Conservation (phyloP, 35 echinoderm and acorn worm genomes). For the Ophiothrix spiculata region DNA sequence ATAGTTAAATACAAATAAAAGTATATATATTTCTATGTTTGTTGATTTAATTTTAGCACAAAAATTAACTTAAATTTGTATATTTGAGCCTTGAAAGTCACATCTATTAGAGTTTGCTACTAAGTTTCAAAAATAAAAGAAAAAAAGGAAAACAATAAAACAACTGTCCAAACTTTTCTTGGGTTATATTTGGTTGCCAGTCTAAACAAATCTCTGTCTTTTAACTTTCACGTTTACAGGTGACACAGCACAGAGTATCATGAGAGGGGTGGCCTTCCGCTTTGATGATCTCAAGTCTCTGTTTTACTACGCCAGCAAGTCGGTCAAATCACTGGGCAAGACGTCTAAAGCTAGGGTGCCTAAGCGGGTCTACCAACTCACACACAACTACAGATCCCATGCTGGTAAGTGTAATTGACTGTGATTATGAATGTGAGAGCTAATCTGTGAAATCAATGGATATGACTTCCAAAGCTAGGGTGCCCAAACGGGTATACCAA, state of each 20-base stretch:
- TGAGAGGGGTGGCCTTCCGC: constrained; percentile 57
- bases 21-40: too few species aligned
- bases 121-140: too few species aligned
- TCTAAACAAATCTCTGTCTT: background rate
- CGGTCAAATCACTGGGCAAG: constrained; percentile 49
- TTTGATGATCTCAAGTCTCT: constrained; percentile 60
- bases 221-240: constrained; percentile 16
- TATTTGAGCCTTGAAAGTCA: too few species aligned
- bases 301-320: constrained; percentile 60
- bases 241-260: constrained; percentile 68
- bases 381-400: constrained; percentile 67
- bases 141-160: too few species aligned
- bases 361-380: constrained; percentile 57
- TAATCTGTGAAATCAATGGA: constrained; percentile 49
- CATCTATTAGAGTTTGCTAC: too few species aligned
- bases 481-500: constrained; percentile 56
- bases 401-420: constrained; percentile 56
- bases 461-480: constrained; percentile 27
- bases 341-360: constrained; percentile 33
- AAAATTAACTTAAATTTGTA: too few species aligned
- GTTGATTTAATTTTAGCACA: too few species aligned
- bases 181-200: background rate
- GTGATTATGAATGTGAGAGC: too few species aligned
- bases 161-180: background rate
- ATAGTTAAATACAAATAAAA: too few species aligned